Base-by-base conservation (phyloP, 1,140 invertebrate species). In the Drosophila ogumai region DNA sequence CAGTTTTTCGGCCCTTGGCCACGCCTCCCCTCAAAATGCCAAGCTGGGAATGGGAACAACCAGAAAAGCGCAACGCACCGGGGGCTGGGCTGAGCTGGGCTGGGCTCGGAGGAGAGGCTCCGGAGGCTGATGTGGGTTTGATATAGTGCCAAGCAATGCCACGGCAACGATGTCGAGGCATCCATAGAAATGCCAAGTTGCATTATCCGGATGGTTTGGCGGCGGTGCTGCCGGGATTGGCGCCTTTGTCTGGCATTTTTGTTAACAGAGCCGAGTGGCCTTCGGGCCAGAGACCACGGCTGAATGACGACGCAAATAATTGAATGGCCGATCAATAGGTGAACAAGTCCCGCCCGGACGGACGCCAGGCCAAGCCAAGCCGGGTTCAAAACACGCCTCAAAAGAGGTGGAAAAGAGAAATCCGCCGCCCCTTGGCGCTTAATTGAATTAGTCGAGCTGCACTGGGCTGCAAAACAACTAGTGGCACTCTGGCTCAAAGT, bases 181-280 rank as follows among this genome's bases (percentile, higher is more conserved):
- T 69, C 85, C 84, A 88, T 87, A 90, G 85, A 87, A 87, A 87
- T 90, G 80, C 85, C 73, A 58, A 80, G 66, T 84, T 88, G 82
- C 84, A 88, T 87, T 85, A 86, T 81, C 38, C 66, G 61, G 49
- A 59, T 46, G 77, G 46, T 61, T 65, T 31, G 64, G 32, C 55
- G 40, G 15, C 31, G 57, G 7, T 32, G 67, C n/a, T 22, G 34
- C 38, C 47, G 31, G 40, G 25, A 65, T 66, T 61, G 79, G 81
- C 80, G 80, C 80, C 59, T 82, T 82, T 82, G 69, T 80, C 58
- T 85, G 76, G 61, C 72, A 79, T 80, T 86, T 84, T 85, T 66
- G 82, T 75, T 64, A 56, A 66, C 68, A 61, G 49, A 25, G 65
- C 54, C 19, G 61, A 31, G 38, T 66, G 66, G 34, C 32, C 41